Evolutionary conservation across 1,140 invertebrate species (phyloP).

Genomic region (Teleogryllus occipitalis): DNA sequence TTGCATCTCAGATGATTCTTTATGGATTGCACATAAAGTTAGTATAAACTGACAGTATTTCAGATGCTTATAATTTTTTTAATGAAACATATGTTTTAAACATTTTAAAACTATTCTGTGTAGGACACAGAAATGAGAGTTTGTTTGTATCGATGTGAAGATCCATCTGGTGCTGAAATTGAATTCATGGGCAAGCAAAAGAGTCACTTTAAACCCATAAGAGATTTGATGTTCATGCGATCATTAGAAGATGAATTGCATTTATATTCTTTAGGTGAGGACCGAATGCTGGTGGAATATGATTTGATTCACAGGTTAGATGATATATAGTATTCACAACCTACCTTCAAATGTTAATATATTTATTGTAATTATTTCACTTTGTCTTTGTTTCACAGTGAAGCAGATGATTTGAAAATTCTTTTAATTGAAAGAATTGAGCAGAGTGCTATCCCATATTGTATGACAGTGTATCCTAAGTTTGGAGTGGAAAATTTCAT

Average conservation of each 20-base stretch:
- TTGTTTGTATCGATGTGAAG: constrained; percentile 41
- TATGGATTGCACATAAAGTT: constrained; percentile 46
- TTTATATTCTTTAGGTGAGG: constrained; percentile 48
- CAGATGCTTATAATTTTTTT: too few relatives aligned
- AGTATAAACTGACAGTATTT: constrained; percentile 24
- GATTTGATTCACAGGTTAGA: constrained; percentile 47
- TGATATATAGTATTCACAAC: not conserved
- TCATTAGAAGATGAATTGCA: constrained; percentile 25
- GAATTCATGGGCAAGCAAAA: constrained; percentile 46
- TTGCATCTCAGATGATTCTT: constrained; percentile 39
- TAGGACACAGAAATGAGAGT: constrained; percentile 44
- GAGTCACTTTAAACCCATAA: constrained; percentile 46
- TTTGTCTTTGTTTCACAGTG: constrained; percentile 23
- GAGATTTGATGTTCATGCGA: constrained; percentile 42
- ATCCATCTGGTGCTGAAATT: constrained; percentile 36
- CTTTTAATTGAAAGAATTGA: constrained; percentile 46
- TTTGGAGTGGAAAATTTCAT: constrained; percentile 30
- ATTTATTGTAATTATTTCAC: not conserved
- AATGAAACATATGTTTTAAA: not conserved
- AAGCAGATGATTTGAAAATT: constrained; percentile 36
- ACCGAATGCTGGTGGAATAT: constrained; percentile 59
- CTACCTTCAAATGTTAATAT: too few relatives aligned
- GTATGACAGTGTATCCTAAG: constrained; percentile 37
- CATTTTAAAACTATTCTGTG: constrained; percentile 18
- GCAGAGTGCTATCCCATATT: constrained; percentile 49